These are phyloP conservation scores for Drosophila pseudoananassae DNA, from an alignment of 1,140 invertebrate genomes.

Conservation along the genomic window DNA sequence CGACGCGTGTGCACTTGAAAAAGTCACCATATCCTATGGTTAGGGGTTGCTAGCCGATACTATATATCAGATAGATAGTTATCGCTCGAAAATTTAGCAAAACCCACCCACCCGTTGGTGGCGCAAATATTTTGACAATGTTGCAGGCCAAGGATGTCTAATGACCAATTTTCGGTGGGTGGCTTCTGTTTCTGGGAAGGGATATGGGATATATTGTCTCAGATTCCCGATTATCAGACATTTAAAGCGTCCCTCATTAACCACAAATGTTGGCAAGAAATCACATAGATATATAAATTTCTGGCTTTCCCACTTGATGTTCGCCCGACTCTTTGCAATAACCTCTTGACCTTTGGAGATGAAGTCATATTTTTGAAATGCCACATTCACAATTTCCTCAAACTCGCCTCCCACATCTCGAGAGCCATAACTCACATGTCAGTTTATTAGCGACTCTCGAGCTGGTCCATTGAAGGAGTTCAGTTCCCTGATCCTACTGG, in stretches of 20 bases:
- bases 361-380: neutral
- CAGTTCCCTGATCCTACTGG: neutral
- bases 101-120: constrained; percentile 10
- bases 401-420: neutral
- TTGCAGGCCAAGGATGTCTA: constrained; percentile 35
- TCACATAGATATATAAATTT: neutral
- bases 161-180: constrained; percentile 35
- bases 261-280: constrained; percentile 58
- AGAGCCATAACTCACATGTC: constrained; percentile 22
- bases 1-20: constrained; percentile 48
- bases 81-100: constrained; percentile 5
- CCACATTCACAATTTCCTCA: neutral
- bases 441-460: constrained; percentile 11
- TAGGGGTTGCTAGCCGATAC: constrained; percentile 9
- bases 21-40: neutral
- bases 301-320: no score
- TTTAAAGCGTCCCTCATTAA: constrained; percentile 41
- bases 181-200: neutral
- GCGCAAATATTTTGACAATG: constrained; percentile 73
- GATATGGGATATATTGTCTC: no score
- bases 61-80: constrained; percentile 34
- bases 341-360: neutral
- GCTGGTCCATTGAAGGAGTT: constrained; percentile 20
- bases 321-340: neutral
- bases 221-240: no score